These are phyloP conservation scores for Triplophysa tibetana DNA, from an alignment of 2,113 vertebrate genomes.

Conservation along the genomic window DNA sequence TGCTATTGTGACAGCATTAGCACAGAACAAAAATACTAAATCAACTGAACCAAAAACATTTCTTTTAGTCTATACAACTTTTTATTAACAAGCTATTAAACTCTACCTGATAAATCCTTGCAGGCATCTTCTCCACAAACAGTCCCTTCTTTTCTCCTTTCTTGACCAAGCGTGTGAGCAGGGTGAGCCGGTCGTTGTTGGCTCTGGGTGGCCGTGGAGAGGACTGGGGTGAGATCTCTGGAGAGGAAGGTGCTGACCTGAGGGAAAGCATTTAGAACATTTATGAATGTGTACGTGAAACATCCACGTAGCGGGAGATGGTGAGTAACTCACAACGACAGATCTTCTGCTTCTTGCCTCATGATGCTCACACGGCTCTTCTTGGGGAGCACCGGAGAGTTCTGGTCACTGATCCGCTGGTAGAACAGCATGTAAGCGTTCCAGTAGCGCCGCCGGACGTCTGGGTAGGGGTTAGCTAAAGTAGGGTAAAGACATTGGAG, in stretches of 20 bases:
- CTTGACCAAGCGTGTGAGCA: slow-evolving; percentile 93
- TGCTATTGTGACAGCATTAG: too few relatives aligned
- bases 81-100: neutral
- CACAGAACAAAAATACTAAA: too few relatives aligned
- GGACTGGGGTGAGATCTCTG: slow-evolving; percentile 95
- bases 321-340: slow-evolving; percentile 83
- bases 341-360: slow-evolving; percentile 94
- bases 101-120: slow-evolving; percentile 91
- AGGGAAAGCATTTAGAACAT: neutral
- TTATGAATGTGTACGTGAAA: neutral
- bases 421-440: slow-evolving; percentile 99
- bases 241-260: slow-evolving; percentile 96
- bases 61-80: too few relatives aligned
- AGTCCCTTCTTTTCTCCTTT: slow-evolving; percentile 98
- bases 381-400: slow-evolving; percentile 94
- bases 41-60: too few relatives aligned
- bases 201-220: slow-evolving; percentile 93
- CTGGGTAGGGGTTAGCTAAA: slow-evolving; percentile 93
- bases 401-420: slow-evolving; percentile 94
- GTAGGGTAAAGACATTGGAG: neutral
- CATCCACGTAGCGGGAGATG: neutral
- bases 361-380: slow-evolving; percentile 97
- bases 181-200: slow-evolving; percentile 93
- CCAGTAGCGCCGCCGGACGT: slow-evolving; percentile 95
- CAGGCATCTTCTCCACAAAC: slow-evolving; percentile 98